phyloP scores from a whole-genome alignment of 2,888 invertebrate species.

The Diplolepis rosae region DNA sequence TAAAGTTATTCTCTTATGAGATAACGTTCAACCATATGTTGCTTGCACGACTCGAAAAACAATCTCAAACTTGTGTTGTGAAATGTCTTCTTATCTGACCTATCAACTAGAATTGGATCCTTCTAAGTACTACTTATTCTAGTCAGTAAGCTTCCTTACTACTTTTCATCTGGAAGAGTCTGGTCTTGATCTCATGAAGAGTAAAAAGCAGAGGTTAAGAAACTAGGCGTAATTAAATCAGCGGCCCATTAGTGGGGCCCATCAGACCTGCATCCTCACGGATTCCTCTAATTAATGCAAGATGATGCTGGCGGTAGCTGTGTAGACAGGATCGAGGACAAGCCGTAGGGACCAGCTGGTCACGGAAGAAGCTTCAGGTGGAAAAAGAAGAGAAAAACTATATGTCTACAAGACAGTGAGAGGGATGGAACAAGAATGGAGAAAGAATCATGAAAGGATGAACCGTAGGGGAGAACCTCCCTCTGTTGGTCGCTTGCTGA shows the following conservation, averaged over 20 bases:
- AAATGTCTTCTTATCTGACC: no score
- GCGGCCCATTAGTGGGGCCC: slow-evolving; percentile 61
- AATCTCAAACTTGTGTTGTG: no score
- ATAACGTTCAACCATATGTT: no score
- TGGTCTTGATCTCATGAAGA: slow-evolving; percentile 17
- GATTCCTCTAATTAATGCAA: slow-evolving; percentile 67
- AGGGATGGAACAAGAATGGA: slow-evolving; percentile 39
- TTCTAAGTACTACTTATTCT: no score
- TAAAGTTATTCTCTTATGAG: no score
- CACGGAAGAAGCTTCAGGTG: slow-evolving; percentile 40
- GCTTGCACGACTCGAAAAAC: no score
- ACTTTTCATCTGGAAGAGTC: not conserved
- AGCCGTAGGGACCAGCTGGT: slow-evolving; percentile 48
- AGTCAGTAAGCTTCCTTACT: no score
- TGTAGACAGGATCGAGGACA: slow-evolving; percentile 51
- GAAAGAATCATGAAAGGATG: slow-evolving; percentile 45
- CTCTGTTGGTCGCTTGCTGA: slow-evolving; percentile 42
- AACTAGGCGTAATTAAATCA: slow-evolving; percentile 65
- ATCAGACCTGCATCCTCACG: slow-evolving; percentile 61
- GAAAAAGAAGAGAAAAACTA: slow-evolving; percentile 35
- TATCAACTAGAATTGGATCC: no score
- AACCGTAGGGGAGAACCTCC: slow-evolving; percentile 39
- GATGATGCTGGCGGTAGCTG: slow-evolving; percentile 56
- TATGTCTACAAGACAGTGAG: slow-evolving; percentile 35
- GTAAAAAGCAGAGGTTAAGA: slow-evolving; percentile 44